Evolutionary conservation across 2,888 invertebrate species (phyloP).

Genomic region (Hylaea fasciaria): DNA sequence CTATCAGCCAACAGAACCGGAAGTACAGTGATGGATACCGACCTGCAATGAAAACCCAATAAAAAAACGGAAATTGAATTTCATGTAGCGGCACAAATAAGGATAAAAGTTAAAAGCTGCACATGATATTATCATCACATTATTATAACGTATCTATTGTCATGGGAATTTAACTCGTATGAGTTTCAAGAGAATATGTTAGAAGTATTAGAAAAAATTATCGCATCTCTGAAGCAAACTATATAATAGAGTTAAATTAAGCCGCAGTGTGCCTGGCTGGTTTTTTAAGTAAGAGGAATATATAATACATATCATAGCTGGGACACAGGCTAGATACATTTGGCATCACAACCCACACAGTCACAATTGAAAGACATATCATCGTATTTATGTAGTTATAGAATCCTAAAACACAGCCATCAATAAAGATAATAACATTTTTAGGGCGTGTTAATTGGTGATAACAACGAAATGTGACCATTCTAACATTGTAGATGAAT

Average conservation of each 20-base stretch:
- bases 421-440: constrained; percentile 34
- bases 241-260: too few species aligned
- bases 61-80: constrained; percentile 7
- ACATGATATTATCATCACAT: too few species aligned
- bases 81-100: neutral
- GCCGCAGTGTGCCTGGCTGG: too few species aligned
- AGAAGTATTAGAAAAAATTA: too few species aligned
- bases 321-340: too few species aligned
- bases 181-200: too few species aligned
- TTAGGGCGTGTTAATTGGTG: constrained; percentile 40
- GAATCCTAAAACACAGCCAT: constrained; percentile 22
- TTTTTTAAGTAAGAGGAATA: too few species aligned
- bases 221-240: too few species aligned
- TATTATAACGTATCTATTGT: too few species aligned
- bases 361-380: constrained; percentile 18
- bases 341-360: too few species aligned
- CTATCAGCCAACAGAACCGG: constrained; percentile 93
- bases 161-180: neutral
- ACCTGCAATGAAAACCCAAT: constrained; percentile 57
- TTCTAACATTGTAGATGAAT: constrained; percentile 26
- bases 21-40: constrained; percentile 91
- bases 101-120: neutral
- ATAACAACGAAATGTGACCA: constrained; percentile 35
- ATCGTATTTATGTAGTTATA: too few species aligned
- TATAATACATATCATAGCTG: too few species aligned